Base-by-base conservation (phyloP, 2,888 invertebrate species). In the Epistrophe grossulariae region DNA sequence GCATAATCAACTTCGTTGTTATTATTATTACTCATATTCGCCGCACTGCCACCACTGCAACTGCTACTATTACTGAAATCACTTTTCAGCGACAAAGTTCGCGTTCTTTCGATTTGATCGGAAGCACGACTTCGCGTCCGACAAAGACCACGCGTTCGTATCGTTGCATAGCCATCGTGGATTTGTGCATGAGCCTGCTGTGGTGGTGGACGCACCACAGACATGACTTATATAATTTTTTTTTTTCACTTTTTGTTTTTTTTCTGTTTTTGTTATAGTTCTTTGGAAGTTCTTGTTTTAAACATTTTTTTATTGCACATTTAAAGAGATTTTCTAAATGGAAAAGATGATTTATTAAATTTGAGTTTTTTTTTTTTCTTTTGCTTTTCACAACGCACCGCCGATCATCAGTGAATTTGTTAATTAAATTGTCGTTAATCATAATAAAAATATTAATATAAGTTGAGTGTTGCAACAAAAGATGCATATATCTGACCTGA, bases 111-210 rank as follows among this genome's bases (percentile, higher is more conserved):
- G 5, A 88, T 77, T 89, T 79, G 91, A 74, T 90, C 91, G 8
- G 91, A 91, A n/a, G 90, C 92, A 88, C 89, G 93, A 70, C 94
- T 93, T 31, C 93, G 90, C n/a, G 92, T 92, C 43, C 93, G 91
- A 71, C 90, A 91, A n/a, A 93, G 88, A 31, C 93, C 94, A 35
- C 94, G 95, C 15, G 96, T 94, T 81, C 97, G 94, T 89, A 97
- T 96, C n/a, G 97, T 97, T 71, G 97, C 97, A 93, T 97, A 97
- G 77, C 97, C 97, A 93, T 97, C 97, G 92, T 97, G 96, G 71
- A 97, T 95, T 40, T 89, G 89, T 28, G 70, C 40, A 35, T 91
- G 89, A 40, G 91, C 89, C 15, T 91, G 90, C 40, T 38, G 55
- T n/a, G 88, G 55, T n/a, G 88, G 77, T 19, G 90, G 89, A 38